Evolutionary conservation across 2,797 vertebrate genomes (phyloP).

Genomic region (Rachycentron canadum): DNA sequence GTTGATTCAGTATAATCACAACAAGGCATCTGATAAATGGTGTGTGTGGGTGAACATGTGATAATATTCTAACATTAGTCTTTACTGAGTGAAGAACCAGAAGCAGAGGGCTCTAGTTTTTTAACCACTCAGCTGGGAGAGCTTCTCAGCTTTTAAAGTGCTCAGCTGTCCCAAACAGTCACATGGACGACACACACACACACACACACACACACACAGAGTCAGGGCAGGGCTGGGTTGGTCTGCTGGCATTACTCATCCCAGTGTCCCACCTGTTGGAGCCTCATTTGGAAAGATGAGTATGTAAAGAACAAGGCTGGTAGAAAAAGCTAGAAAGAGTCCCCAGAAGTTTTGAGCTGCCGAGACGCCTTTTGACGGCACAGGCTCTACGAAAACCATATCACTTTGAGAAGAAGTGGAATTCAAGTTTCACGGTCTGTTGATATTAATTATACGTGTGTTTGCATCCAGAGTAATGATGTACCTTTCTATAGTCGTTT

Average conservation of each 20-base stretch:
- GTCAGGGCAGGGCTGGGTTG: constrained; percentile 33
- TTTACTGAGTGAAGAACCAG: constrained; percentile 18
- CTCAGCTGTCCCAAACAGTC: constrained; percentile 81
- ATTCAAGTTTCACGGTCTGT: constrained; percentile 53
- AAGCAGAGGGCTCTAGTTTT: constrained; percentile 62
- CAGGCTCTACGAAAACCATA: background rate
- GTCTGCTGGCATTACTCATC: constrained; percentile 59
- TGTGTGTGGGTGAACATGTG: background rate
- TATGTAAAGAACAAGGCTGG: constrained; percentile 23
- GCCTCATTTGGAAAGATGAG: constrained; percentile 64
- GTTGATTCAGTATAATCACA: background rate
- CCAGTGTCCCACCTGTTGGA: constrained; percentile 76
- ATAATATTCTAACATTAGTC: constrained; percentile 18
- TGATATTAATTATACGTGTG: background rate
- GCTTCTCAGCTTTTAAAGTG: constrained; percentile 52
- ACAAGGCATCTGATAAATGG: background rate
- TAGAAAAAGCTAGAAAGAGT: constrained; percentile 27
- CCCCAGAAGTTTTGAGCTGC: background rate
- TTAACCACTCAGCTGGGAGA: constrained; percentile 85
- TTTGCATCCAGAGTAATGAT: constrained; percentile 3
- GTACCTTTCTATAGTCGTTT: background rate
- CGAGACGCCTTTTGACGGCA: background rate
- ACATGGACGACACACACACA: constrained; percentile 45
- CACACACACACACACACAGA: constrained; percentile 14
- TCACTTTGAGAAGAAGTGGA: constrained; percentile 29